Evolutionary conservation across 1,140 invertebrate species (phyloP).

Genomic region (Dinoponera quadriceps): DNA sequence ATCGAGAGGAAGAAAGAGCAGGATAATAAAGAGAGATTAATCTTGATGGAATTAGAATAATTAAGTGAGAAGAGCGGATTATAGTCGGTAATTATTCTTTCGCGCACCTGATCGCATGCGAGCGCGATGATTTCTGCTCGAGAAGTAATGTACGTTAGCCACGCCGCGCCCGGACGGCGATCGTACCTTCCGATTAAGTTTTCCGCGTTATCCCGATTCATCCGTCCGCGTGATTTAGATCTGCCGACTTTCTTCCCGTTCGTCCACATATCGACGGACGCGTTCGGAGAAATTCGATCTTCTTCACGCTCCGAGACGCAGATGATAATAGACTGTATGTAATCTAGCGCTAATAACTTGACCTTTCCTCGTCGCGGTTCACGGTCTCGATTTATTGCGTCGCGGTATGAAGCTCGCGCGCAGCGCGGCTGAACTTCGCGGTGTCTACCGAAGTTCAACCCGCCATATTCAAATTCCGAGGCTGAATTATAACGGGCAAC

Average conservation of each 20-base stretch:
- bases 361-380: constrained; percentile 56
- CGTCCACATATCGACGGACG: background rate
- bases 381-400: constrained; percentile 55
- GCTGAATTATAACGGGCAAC: constrained; percentile 54
- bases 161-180: background rate
- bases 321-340: constrained; percentile 38
- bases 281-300: constrained; percentile 41
- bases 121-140: constrained; percentile 29
- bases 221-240: constrained; percentile 1
- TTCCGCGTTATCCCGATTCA: background rate
- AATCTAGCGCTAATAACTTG: constrained; percentile 58
- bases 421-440: constrained; percentile 29
- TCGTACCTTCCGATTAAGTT: background rate
- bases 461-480: constrained; percentile 59
- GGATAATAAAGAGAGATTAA: constrained; percentile 24
- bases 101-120: constrained; percentile 31
- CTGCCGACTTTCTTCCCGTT: no score
- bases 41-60: constrained; percentile 67
- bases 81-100: constrained; percentile 10
- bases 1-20: background rate
- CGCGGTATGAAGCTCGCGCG: constrained; percentile 46
- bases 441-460: constrained; percentile 47
- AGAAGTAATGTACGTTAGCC: constrained; percentile 18
- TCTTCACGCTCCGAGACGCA: constrained; percentile 28
- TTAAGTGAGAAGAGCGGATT: constrained; percentile 30